Percentiles rank a stretch among this genome's conserved stretches.
These are phyloP conservation scores for Lerema accius DNA, from an alignment of 1,140 invertebrate species.

Conservation along the genomic window DNA sequence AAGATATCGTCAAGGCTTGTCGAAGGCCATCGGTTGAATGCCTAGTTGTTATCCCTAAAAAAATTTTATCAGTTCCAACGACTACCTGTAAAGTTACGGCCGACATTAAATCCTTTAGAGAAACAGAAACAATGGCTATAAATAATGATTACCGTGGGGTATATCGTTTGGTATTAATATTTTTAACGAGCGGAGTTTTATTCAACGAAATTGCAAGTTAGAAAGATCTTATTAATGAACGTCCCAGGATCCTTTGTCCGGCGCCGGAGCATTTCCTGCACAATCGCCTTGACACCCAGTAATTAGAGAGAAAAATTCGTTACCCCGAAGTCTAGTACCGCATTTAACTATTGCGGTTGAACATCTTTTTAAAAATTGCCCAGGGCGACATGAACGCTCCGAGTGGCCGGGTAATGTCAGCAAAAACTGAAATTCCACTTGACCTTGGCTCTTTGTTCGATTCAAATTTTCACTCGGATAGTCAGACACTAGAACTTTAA, in stretches of 20 bases:
- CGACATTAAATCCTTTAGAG: neutral
- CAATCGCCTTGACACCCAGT: conserved; percentile 79
- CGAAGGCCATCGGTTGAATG: too few relatives aligned
- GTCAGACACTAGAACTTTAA: neutral
- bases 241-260: conserved; percentile 73
- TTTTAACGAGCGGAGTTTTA: conserved; percentile 70
- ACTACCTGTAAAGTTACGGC: too few relatives aligned
- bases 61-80: too few relatives aligned
- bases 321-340: conserved; percentile 60
- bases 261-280: conserved; percentile 71
- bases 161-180: conserved; percentile 75
- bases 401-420: conserved; percentile 23
- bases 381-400: conserved; percentile 41
- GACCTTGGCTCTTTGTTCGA: conserved; percentile 13
- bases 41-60: too few relatives aligned
- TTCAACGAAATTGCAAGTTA: conserved; percentile 77
- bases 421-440: conserved; percentile 22
- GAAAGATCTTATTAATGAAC: conserved; percentile 82
- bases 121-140: conserved; percentile 47
- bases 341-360: conserved; percentile 59
- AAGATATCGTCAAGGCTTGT: too few relatives aligned
- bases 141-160: conserved; percentile 66
- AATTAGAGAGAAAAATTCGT: conserved; percentile 81
- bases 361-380: conserved; percentile 40
- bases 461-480: neutral